Evolutionary conservation across 1,140 invertebrate species (phyloP), one percentile per base, ranked within the genome.

Genomic region (Tachypleus tridentatus): DNA sequence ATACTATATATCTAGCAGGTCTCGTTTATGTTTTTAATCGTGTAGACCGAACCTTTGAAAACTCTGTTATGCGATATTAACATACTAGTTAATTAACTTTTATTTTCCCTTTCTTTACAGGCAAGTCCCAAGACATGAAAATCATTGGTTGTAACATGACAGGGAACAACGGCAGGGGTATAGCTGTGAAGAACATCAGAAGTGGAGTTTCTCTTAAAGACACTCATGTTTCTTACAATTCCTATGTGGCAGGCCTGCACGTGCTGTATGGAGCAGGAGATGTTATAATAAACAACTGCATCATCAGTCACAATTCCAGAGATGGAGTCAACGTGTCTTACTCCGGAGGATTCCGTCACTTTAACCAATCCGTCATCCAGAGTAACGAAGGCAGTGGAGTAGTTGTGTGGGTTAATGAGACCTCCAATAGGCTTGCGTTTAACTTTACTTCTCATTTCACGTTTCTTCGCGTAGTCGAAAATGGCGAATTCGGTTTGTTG

Each of bases 91-190:
- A 29, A 29, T 29, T 29, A 29, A 29, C 29, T 29, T 29, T 29
- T 29, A 29, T 29, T 29, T 29, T 29, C 29, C 29, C 2, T 29
- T 29, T 29, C 29, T 53, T 73, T 77, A 6, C 72, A 85, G 85
- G 80, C 64, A 92, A 93, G 82, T 86, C 85, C 58, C 88, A 87
- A 72, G 93, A 97, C 74, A 79, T 98, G 3, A 89, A 93, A 67
- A 82, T 99, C 5, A 88, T 86, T 0, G 85, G 89, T 68, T 89
- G 89, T 11, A 83, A 86, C 48, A 85, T 98, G 54, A 83, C 85
- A 0, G 84, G 89, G 70, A 99, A 99, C 76, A 88, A 88, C 72
- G 96, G 96, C 2, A 86, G 94, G 76, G 97, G 97, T 49, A 84
- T 97, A 59, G 86, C 83, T 4, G 83, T 89, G 5, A 89, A 96